phyloP scores from a whole-genome alignment of 2,888 invertebrate genomes.

The Watsonalla binaria region DNA sequence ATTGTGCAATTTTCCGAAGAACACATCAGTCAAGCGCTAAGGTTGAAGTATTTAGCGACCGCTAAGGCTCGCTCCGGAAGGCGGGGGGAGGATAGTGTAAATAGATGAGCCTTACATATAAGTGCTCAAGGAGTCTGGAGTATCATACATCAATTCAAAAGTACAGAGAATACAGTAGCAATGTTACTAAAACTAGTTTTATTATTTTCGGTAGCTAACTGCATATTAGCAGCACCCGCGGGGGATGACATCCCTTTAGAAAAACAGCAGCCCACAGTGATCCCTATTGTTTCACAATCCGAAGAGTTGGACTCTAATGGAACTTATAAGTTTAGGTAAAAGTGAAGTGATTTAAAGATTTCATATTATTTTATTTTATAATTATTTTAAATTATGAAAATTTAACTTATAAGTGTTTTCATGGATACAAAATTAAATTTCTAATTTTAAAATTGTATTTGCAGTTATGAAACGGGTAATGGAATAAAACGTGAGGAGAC shows the following conservation, averaged over 20 bases:
- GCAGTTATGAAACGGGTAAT: constrained; percentile 87
- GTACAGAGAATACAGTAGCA: constrained; percentile 46
- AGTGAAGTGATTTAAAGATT: background rate
- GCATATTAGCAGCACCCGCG: constrained; percentile 43
- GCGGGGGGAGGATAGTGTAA: constrained; percentile 75
- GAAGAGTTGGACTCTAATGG: constrained; percentile 74
- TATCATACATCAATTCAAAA: constrained; percentile 61
- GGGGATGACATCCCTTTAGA: constrained; percentile 48
- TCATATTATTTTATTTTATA: too few species aligned
- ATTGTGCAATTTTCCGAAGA: constrained; percentile 75
- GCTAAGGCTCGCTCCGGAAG: constrained; percentile 59
- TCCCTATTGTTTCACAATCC: constrained; percentile 74
- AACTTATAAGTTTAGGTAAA: constrained; percentile 74
- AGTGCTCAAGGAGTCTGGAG: constrained; percentile 64
- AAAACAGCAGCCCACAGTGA: constrained; percentile 55
- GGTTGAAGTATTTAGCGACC: constrained; percentile 76
- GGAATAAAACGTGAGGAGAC: constrained; percentile 87
- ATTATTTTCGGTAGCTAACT: constrained; percentile 35
- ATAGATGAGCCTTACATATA: constrained; percentile 75
- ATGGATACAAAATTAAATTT: background rate
- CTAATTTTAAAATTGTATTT: constrained; percentile 8
- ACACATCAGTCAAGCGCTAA: constrained; percentile 69
- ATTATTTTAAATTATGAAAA: constrained; percentile 2
- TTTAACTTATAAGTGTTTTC: background rate
- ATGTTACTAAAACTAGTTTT: constrained; percentile 52